Evolutionary conservation across 2,797 vertebrate species (phyloP), one percentile per base, ranked within the genome.

Genomic region (Anguilla marmorata): DNA sequence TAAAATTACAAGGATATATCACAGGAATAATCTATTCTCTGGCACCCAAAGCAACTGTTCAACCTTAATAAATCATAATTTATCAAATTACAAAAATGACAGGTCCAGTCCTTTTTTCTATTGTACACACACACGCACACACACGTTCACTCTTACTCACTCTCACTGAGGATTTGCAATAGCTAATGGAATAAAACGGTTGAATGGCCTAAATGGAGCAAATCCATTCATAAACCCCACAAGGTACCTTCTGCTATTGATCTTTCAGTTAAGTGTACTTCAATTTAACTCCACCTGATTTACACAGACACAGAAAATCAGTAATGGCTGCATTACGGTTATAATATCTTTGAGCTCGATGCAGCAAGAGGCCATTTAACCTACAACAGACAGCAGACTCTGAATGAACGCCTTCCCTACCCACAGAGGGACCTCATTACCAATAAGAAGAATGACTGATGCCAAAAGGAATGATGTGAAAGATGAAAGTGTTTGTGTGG

Each of bases 251-350:
- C 74, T 24, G 45, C 45, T 82, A 82, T 82, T 82, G 79, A 82
- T 48, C 45, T 82, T 82, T 50, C 79, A 82, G 41, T 48, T 82
- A 82, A 82, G 45, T n/a, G 41, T 50, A 45, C 79, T 82, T 82
- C 4, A 82, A 82, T 82, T 24, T n/a, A 82, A 50, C 50, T 82
- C 45, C 19, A 2, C 45, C 41, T 21, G 79, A 82, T 82, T 82
- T 82, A 82, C 24, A n/a, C 41, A 48, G 41, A 48, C n/a, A n/a
- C 79, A 37, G 45, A 45, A 37, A 50, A 82, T 82, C 79, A 48
- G 24, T 82, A 50, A 82, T 82, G 79, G 45, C 41, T 50, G 21
- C 79, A 82, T 82, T 82, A 82, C 8, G 19, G 79, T 24, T n/a
- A 50, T 19, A 48, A 82, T 24, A 9, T 9, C 24, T n/a, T 50